Evolutionary conservation across 2,888 invertebrate species (phyloP).

Genomic region (Eilema caniola): DNA sequence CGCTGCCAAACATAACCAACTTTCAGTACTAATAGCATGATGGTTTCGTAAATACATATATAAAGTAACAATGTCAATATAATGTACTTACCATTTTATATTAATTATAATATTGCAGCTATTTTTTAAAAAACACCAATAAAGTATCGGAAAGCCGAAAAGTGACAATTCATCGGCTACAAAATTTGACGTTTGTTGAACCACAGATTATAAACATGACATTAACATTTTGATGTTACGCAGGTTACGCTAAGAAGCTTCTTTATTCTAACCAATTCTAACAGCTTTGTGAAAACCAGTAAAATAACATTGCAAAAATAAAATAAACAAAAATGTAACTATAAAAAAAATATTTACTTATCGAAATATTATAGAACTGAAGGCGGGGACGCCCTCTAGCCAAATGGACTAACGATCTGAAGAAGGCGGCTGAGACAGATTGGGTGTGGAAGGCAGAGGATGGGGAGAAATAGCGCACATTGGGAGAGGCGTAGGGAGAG

Average conservation of each 20-base stretch:
- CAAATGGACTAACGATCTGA: too few relatives aligned
- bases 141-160: conserved; percentile 65
- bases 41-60: not conserved
- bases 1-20: conserved; percentile 60
- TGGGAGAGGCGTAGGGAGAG: too few relatives aligned
- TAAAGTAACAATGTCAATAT: not conserved
- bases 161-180: conserved; percentile 79
- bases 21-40: conserved; percentile 3
- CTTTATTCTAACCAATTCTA: too few relatives aligned
- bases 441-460: too few relatives aligned
- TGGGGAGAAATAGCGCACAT: too few relatives aligned
- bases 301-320: not conserved
- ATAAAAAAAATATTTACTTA: too few relatives aligned
- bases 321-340: not conserved
- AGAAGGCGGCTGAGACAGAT: too few relatives aligned
- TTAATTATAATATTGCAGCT: conserved; percentile 44
- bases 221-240: conserved; percentile 3
- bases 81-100: conserved; percentile 66
- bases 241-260: too few relatives aligned
- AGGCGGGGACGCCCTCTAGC: too few relatives aligned
- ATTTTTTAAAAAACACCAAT: conserved; percentile 49
- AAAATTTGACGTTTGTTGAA: conserved; percentile 23
- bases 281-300: too few relatives aligned
- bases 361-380: too few relatives aligned
- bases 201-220: conserved; percentile 31